These are phyloP conservation scores for Horisme vitalbata DNA, from an alignment of 2,888 invertebrate genomes.

Conservation along the genomic window DNA sequence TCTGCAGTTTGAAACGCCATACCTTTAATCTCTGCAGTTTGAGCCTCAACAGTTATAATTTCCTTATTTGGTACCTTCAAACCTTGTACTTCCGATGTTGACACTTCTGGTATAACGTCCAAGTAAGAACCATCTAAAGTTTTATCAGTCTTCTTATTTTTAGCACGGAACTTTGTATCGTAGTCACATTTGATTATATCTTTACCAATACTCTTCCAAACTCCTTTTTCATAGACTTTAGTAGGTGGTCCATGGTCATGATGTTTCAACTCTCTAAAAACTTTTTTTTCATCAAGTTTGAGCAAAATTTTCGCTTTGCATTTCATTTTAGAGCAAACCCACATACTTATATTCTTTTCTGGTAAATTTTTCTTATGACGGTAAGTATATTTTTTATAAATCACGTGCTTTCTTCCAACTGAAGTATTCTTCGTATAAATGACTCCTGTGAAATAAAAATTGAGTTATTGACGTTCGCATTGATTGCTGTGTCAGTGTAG, in stretches of 20 bases:
- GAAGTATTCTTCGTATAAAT: neutral
- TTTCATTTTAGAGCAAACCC: constrained; percentile 6
- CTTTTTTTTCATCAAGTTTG: constrained; percentile 4
- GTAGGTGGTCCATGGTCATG: constrained; percentile 9
- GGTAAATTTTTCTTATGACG: constrained; percentile 2
- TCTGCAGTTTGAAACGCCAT: neutral
- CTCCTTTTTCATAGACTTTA: constrained; percentile 1
- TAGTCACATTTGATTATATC: neutral
- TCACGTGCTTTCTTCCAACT: constrained; percentile 2
- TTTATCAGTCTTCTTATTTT: neutral
- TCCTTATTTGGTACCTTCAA: neutral
- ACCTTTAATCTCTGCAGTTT: neutral
- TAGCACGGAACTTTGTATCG: neutral
- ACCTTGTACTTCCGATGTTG: no score
- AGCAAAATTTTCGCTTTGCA: constrained; percentile 7
- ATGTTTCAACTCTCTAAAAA: neutral
- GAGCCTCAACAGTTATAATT: neutral
- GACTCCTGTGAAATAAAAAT: neutral
- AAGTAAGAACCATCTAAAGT: neutral
- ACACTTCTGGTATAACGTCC: no score
- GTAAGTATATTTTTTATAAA: constrained; percentile 4
- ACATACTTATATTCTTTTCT: constrained; percentile 4
- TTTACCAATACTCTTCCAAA: constrained; percentile 1
- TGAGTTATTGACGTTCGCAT: no score
- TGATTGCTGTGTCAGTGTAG: no score